Conservation (phyloP, 2,888 invertebrate species). For the Polydrusus pterygomalis region DNA sequence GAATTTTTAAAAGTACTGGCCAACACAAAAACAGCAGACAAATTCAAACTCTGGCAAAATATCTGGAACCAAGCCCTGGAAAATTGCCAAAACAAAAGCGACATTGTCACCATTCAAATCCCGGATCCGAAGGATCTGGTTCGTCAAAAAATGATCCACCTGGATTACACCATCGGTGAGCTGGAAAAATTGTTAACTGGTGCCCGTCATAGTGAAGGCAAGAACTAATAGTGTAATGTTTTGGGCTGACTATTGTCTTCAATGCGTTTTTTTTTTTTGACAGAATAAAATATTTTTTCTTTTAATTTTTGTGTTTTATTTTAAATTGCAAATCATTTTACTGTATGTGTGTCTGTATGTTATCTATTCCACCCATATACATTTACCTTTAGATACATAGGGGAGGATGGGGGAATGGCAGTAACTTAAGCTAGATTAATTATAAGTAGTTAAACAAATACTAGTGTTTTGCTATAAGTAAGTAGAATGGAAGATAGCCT, state of each 20-base stretch:
- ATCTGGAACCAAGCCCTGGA: slow-evolving; percentile 68
- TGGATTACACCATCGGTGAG: slow-evolving; percentile 66
- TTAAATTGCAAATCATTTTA: too few relatives aligned
- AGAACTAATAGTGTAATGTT: not conserved
- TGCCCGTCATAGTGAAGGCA: not conserved
- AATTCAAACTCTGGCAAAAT: slow-evolving; percentile 66
- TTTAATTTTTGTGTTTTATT: not conserved
- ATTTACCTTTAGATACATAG: too few relatives aligned
- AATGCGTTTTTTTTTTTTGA: too few relatives aligned
- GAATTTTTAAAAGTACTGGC: slow-evolving; percentile 66
- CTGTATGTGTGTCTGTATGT: too few relatives aligned
- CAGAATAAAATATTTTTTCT: not conserved
- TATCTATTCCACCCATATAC: too few relatives aligned
- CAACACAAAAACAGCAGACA: slow-evolving; percentile 66
- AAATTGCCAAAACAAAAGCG: slow-evolving; percentile 66
- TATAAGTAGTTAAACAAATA: too few relatives aligned
- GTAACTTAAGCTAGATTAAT: too few relatives aligned
- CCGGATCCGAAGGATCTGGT: slow-evolving; percentile 61
- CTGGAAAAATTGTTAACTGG: slow-evolving; percentile 62
- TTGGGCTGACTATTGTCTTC: not conserved
- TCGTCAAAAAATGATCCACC: slow-evolving; percentile 62
- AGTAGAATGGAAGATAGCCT: too few relatives aligned
- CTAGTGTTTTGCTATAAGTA: too few relatives aligned
- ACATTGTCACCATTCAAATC: slow-evolving; percentile 69
- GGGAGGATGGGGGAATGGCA: too few relatives aligned